Evolutionary conservation across 1,140 invertebrate genomes (phyloP).

Genomic region (Eumeta japonica): DNA sequence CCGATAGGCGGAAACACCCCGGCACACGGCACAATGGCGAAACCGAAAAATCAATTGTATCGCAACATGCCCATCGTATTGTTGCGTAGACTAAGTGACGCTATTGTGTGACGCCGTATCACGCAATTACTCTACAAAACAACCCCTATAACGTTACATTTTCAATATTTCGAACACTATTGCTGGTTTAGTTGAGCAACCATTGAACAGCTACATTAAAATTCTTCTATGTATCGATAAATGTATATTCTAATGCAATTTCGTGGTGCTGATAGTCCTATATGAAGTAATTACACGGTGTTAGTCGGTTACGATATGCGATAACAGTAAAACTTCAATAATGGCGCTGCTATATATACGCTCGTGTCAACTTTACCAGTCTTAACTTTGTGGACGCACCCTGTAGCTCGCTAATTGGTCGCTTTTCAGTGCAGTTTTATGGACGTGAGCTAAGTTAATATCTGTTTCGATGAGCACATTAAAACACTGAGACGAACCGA

Average conservation of each 20-base stretch:
- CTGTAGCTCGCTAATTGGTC: no score
- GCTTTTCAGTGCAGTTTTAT: no score
- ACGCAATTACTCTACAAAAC: slow-evolving; percentile 10
- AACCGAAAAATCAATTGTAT: slow-evolving; percentile 31
- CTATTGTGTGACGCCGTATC: slow-evolving; percentile 22
- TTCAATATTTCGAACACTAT: slow-evolving; percentile 8
- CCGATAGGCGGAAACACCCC: slow-evolving; percentile 10
- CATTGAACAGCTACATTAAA: neutral
- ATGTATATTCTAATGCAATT: neutral
- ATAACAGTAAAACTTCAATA: slow-evolving; percentile 51
- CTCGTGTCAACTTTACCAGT: slow-evolving; percentile 42
- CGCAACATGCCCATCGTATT: slow-evolving; percentile 24
- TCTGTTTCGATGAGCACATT: no score
- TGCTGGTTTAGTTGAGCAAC: slow-evolving; percentile 10
- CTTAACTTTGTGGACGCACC: no score
- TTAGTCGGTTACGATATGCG: slow-evolving; percentile 39
- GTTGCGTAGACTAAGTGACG: slow-evolving; percentile 19
- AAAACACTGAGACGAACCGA: no score
- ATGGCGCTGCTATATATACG: slow-evolving; percentile 29
- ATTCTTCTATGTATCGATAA: neutral
- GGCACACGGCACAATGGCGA: slow-evolving; percentile 12
- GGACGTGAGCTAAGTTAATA: no score
- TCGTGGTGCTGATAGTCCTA: slow-evolving; percentile 13
- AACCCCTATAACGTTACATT: neutral
- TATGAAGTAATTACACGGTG: slow-evolving; percentile 40